Base-by-base conservation (phyloP, 2,888 invertebrate species). In the Pyrgus malvae region DNA sequence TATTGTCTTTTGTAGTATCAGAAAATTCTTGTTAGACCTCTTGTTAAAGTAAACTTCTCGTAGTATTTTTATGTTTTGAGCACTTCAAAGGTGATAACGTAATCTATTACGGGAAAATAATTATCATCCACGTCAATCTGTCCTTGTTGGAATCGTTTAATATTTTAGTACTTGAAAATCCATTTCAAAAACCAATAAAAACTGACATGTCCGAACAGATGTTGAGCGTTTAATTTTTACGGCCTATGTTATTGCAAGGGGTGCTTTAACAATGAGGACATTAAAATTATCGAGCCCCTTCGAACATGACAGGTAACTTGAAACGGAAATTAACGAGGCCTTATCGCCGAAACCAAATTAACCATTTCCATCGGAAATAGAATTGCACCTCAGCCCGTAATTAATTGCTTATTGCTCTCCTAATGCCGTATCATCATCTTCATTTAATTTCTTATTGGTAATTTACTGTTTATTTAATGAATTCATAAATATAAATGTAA, bases 241-340 rank as follows among this genome's bases (percentile, higher is more conserved):
- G 54, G 46, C 25, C 46, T 17, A 12, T 54, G 38, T 54, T 54
- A 46, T 54, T 54, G 40, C 46, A 46, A 40, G 40, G 54, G 54
- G 54, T 45, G 53, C 11, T 23, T 40, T 31, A 46, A 54, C 53
- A 45, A 53, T 53, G 45, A 53, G 53, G 35, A 53, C 44, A 54
- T 54, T 54, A 54, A 54, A 54, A 54, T 54, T 46, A 54, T 40
- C 54, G 64, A 59, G 45, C 53, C 61, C 58, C 61, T 56, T 50
- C 45, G 17, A 56, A 58, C 61, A 60, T 68, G 73, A 71, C 78
- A 72, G 75, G 79, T 77, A 74, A 74, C 67, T 66, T 65, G 69
- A 59, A 67, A 58, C 80, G 83, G 83, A 82, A 74, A 83, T 80
- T 80, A 78, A 75, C 72, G 73, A 72, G 72, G 70, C 71, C 74